A percentile compares a stretch with the other conserved stretches of the same genome.
These are phyloP conservation scores for Hypercompe scribonia DNA, from an alignment of 2,888 invertebrate genomes.

Conservation along the genomic window DNA sequence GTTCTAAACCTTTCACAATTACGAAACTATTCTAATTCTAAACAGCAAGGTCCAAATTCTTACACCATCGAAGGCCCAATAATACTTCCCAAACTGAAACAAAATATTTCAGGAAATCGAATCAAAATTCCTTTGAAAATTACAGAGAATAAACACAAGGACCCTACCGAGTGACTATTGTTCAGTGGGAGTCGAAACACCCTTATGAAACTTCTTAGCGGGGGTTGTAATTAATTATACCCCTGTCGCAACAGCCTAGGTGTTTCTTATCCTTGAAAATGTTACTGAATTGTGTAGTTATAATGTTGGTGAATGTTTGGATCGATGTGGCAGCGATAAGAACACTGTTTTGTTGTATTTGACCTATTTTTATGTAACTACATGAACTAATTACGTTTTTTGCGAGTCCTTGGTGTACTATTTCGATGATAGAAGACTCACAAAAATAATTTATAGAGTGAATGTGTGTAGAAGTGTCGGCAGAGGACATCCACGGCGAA, in stretches of 20 bases:
- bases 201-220: background rate
- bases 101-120: slow-evolving; percentile 25
- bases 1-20: too few relatives aligned
- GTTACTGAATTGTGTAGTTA: slow-evolving; percentile 27
- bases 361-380: background rate
- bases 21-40: background rate
- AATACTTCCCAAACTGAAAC: slow-evolving; percentile 7
- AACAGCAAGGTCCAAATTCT: background rate
- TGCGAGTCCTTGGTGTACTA: background rate
- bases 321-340: background rate
- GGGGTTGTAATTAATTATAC: slow-evolving; percentile 44
- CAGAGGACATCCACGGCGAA: too few relatives aligned
- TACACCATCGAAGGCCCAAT: background rate
- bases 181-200: slow-evolving; percentile 17
- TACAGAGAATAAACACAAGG: slow-evolving; percentile 33
- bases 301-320: slow-evolving; percentile 1
- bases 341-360: slow-evolving; percentile 1
- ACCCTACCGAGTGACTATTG: slow-evolving; percentile 34
- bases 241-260: slow-evolving; percentile 40
- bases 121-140: slow-evolving; percentile 42
- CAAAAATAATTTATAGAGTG: too few relatives aligned
- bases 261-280: slow-evolving; percentile 41
- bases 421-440: too few relatives aligned
- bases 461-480: too few relatives aligned
- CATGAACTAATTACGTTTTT: background rate